phyloP scores from a whole-genome alignment of 2,888 invertebrate genomes.

The Agrochola circellaris region DNA sequence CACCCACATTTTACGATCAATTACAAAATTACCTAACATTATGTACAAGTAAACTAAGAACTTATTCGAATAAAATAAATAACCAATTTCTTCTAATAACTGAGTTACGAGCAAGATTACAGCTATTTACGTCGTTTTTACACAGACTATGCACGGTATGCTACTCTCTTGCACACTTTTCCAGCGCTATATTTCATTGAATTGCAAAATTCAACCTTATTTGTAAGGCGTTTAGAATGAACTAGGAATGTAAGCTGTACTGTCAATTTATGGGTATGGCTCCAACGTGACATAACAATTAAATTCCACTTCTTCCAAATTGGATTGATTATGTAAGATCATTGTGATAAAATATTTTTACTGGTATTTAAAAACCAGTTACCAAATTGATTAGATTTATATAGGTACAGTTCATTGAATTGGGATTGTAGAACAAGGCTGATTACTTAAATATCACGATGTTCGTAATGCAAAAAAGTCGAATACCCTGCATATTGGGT shows the following conservation, averaged over 20 bases:
- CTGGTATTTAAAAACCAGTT: neutral
- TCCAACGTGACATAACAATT: neutral
- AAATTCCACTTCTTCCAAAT: neutral
- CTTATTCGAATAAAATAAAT: slow-evolving; percentile 83
- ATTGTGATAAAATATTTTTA: neutral
- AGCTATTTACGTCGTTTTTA: slow-evolving; percentile 66
- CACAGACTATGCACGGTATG: slow-evolving; percentile 26
- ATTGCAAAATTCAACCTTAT: neutral
- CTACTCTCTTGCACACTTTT: slow-evolving; percentile 30
- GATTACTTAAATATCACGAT: neutral
- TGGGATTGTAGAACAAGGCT: neutral
- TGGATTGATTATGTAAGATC: neutral
- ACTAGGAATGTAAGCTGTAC: neutral
- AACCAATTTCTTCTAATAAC: slow-evolving; percentile 86
- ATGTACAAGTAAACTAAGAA: slow-evolving; percentile 81
- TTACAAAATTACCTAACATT: slow-evolving; percentile 81
- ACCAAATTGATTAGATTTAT: neutral
- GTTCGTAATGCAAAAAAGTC: slow-evolving; percentile 26
- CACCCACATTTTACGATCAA: slow-evolving; percentile 79
- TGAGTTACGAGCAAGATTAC: slow-evolving; percentile 76
- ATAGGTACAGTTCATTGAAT: neutral
- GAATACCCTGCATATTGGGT: slow-evolving; percentile 20
- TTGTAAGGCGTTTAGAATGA: slow-evolving; percentile 3
- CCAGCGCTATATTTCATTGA: neutral
- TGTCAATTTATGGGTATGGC: neutral